phyloP scores from a whole-genome alignment of 1,140 invertebrate species.

The Pantala flavescens region DNA sequence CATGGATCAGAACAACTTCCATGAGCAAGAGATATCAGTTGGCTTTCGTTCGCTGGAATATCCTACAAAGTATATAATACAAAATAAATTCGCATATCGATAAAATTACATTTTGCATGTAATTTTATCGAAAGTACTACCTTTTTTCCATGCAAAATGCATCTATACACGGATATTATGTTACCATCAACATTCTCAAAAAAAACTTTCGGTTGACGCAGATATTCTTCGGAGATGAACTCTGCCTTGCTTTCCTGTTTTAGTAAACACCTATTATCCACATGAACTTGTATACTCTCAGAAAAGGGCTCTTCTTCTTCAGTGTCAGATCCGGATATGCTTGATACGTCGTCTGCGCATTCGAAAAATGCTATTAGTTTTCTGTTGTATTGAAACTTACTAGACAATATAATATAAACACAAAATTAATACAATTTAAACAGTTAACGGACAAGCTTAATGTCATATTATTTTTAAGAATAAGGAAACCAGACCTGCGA shows the following conservation, averaged over 20 bases:
- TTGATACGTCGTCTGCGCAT: constrained; percentile 55
- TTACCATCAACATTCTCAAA: constrained; percentile 54
- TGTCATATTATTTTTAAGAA: too few species aligned
- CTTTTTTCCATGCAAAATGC: constrained; percentile 55
- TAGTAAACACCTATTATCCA: constrained; percentile 30
- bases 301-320: constrained; percentile 23
- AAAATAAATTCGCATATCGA: neutral
- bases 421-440: neutral
- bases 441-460: too few species aligned
- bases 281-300: constrained; percentile 34
- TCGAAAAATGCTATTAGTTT: constrained; percentile 19
- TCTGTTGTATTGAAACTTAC: too few species aligned
- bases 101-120: too few species aligned
- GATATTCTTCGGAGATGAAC: constrained; percentile 22
- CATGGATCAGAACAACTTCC: constrained; percentile 32
- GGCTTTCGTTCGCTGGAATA: constrained; percentile 34
- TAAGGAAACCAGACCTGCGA: constrained; percentile 28
- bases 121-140: constrained; percentile 29
- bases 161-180: constrained; percentile 61
- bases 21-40: constrained; percentile 36
- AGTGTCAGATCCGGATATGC: constrained; percentile 62
- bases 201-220: constrained; percentile 56
- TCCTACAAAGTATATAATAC: constrained; percentile 34
- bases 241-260: constrained; percentile 23
- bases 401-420: constrained; percentile 1